phyloP scores from a whole-genome alignment of 2,888 invertebrate species.

The Drosophila picticornis region DNA sequence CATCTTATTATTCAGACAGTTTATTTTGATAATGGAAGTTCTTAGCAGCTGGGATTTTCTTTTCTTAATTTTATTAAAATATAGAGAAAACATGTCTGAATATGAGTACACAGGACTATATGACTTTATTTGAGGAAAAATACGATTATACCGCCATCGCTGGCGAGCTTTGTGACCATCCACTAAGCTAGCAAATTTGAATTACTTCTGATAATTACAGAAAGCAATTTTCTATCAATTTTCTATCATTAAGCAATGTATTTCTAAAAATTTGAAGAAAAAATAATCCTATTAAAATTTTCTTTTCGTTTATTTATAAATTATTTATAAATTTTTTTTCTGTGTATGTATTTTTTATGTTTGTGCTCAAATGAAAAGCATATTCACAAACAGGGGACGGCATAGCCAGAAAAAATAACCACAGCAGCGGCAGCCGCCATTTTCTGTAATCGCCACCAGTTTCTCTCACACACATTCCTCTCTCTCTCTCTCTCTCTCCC shows the following conservation, averaged over 20 bases:
- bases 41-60: background rate
- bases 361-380: background rate
- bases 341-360: background rate
- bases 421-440: background rate
- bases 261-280: background rate
- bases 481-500: background rate
- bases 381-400: background rate
- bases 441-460: conserved; percentile 6
- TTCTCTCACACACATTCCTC: background rate
- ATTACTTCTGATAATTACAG: no score
- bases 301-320: background rate
- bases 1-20: background rate
- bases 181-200: background rate
- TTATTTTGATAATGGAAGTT: background rate
- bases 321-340: background rate
- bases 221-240: no score
- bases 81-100: background rate
- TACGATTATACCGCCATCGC: background rate
- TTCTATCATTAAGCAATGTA: background rate
- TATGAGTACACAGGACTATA: background rate
- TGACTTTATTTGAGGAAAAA: background rate
- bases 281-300: background rate
- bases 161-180: no score
- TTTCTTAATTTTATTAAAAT: background rate
- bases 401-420: background rate